phyloP scores from a whole-genome alignment of 2,113 vertebrate genomes.

The Callithrix jacchus region DNA sequence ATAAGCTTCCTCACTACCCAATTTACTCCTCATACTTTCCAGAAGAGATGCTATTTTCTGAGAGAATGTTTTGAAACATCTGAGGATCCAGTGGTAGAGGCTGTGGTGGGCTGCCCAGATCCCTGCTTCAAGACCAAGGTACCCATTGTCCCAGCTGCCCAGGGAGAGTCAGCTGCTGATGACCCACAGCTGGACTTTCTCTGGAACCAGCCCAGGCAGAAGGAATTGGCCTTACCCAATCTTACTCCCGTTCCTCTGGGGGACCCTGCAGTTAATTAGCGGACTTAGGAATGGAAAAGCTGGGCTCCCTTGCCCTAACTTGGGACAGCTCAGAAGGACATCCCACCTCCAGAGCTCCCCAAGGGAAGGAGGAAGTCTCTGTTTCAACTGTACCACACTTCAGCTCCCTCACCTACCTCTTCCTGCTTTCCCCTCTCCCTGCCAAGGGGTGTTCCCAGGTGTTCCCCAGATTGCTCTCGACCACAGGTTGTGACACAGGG shows the following conservation, averaged over 20 bases:
- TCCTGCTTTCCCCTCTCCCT: not conserved
- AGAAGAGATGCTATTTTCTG: not conserved
- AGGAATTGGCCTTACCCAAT: not conserved
- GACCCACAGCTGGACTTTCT: not conserved
- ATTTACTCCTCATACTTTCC: conserved; percentile 1
- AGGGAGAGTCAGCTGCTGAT: not conserved
- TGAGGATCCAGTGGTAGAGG: not conserved
- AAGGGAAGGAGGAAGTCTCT: not conserved
- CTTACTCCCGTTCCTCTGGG: not conserved
- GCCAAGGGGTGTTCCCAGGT: not conserved
- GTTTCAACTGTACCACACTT: not conserved
- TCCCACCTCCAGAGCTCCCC: not conserved
- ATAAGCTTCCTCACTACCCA: not conserved
- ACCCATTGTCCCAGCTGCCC: not conserved
- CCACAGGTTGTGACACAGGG: not conserved
- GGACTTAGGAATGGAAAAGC: not conserved
- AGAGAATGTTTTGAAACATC: conserved; percentile 12
- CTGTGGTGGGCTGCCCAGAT: not conserved
- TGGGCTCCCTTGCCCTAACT: not conserved
- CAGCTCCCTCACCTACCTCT: too few relatives aligned
- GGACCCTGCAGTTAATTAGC: not conserved
- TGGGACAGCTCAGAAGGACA: not conserved
- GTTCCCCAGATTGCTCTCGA: not conserved
- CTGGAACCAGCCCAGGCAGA: not conserved
- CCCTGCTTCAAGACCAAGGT: not conserved